Conservation (phyloP, 2,113 vertebrate species). For the Carlito syrichta region DNA sequence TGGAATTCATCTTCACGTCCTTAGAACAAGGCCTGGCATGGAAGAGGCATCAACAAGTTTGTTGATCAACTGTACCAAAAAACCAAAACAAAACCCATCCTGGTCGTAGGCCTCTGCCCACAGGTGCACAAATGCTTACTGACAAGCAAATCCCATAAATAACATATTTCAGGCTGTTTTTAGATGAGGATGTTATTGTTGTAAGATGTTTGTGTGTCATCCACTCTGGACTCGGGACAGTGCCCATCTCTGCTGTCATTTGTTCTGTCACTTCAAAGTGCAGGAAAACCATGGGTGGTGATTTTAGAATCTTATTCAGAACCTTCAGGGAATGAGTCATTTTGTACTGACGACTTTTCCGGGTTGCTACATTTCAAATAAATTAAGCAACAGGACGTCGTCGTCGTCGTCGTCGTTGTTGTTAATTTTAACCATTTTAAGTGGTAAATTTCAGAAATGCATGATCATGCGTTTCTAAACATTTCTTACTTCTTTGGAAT, state of each 20-base stretch:
- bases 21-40: neutral
- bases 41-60: neutral
- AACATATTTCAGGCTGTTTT: slow-evolving; percentile 62
- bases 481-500: neutral
- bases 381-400: slow-evolving; percentile 58
- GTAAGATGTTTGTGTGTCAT: slow-evolving; percentile 53
- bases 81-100: neutral
- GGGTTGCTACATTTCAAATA: slow-evolving; percentile 57
- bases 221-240: slow-evolving; percentile 41
- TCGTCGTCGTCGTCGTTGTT: slow-evolving; percentile 46
- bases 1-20: neutral
- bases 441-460: neutral
- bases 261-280: slow-evolving; percentile 72
- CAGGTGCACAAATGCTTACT: slow-evolving; percentile 51
- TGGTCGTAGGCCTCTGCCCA: neutral
- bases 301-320: slow-evolving; percentile 64
- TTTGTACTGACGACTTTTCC: slow-evolving; percentile 64
- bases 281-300: slow-evolving; percentile 73
- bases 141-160: slow-evolving; percentile 38
- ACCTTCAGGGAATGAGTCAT: slow-evolving; percentile 69
- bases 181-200: slow-evolving; percentile 72
- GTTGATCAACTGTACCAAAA: neutral
- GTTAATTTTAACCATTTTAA: slow-evolving; percentile 45
- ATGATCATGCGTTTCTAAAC: neutral
- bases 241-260: slow-evolving; percentile 68